Base-by-base conservation (phyloP, 1,140 invertebrate species). In the Meloidogyne hapla region DNA sequence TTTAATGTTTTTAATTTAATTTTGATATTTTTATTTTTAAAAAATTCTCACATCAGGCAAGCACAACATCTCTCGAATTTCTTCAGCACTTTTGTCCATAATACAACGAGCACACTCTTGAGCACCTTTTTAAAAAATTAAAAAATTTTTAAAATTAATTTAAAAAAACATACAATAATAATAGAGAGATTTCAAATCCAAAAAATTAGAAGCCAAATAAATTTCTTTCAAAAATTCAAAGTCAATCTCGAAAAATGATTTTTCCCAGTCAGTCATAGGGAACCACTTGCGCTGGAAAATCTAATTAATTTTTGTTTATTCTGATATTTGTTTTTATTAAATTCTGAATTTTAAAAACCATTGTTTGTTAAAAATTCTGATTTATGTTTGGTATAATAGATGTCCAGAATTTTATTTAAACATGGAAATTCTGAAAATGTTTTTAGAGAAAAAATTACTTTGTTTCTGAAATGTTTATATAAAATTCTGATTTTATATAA, bases 31-130 rank as follows among this genome's bases (percentile, higher is more conserved):
- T 66, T 15, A 66, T 69, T 69, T 69, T n/a, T n/a, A 2, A 72
- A 28, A 72, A 12, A 33, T 5, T 4, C 26, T 73, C 25, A 73
- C 71, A 21, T 73, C 71, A 8, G 61, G 56, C 71, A 73, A 40
- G 15, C 71, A 63, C 25, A 73, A 45, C 71, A 73, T 73, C 3
- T 73, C 71, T 0, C 71, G 45, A n/a, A 73, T 73, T 21, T 73
- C 3, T 33, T 73, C 71, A 12, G 71, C 23, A 12, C n/a, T 23
- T 64, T 73, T 73, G 38, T 73, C 71, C 71, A 73, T 73, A 40
- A 73, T 73, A 64, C 56, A 15, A 64, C 71, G 56, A 26, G 71
- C 71, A 61, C 56, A 63, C 4, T 73, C 71, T 64, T 73, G 71
- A 38, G 71, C 71, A 63, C 71, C 71, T 73, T 23, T 13, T n/a